Evolutionary conservation across 1,140 invertebrate species (phyloP).

Genomic region (Aporrectodea caliginosa): DNA sequence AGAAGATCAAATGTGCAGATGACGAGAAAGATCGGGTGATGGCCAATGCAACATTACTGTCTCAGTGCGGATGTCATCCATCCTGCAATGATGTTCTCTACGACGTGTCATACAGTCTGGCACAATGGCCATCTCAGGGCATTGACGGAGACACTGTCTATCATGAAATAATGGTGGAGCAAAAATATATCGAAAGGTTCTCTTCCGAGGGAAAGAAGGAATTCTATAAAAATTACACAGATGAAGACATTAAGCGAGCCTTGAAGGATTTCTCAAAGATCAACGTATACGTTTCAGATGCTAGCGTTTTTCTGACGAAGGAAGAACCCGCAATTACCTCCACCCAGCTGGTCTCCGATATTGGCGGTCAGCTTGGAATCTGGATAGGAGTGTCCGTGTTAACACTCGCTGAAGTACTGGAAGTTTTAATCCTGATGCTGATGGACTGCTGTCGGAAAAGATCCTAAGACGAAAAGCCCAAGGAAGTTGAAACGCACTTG

Average conservation of each 20-base stretch:
- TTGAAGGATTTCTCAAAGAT: conserved; percentile 9
- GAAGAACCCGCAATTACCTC: conserved; percentile 28
- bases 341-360: conserved; percentile 30
- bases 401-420: not conserved
- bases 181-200: not conserved
- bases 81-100: conserved; percentile 32
- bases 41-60: not conserved
- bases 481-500: not conserved
- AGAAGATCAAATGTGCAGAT: not conserved
- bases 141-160: not conserved
- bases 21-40: not conserved
- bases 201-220: not conserved
- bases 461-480: not conserved
- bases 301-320: conserved; percentile 31
- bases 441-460: not conserved
- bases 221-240: not conserved
- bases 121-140: conserved; percentile 18
- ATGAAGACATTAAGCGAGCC: not conserved
- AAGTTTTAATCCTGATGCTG: not conserved
- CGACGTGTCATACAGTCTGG: conserved; percentile 32
- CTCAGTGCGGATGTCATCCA: conserved; percentile 26
- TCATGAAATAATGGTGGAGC: not conserved
- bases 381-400: conserved; percentile 23
- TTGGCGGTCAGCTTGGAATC: conserved; percentile 33
- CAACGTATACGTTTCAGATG: conserved; percentile 32